Conservation (phyloP, 1,140 invertebrate genomes). For the Leptopilina boulardi region DNA sequence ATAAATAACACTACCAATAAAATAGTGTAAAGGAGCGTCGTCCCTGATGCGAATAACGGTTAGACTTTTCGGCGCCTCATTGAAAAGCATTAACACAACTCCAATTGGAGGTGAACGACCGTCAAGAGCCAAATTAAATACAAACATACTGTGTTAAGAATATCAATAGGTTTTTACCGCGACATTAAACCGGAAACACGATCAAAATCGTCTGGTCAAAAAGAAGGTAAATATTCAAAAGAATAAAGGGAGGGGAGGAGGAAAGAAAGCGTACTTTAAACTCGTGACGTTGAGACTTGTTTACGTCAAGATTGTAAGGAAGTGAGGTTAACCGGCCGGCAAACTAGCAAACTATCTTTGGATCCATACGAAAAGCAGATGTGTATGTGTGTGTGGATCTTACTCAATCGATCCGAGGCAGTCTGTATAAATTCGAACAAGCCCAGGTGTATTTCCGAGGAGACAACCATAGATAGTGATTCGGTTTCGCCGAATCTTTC, state of each 20-base stretch:
- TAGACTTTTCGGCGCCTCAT: conserved; percentile 16
- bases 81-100: conserved; percentile 13
- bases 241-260: too few relatives aligned
- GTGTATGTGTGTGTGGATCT: too few relatives aligned
- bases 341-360: conserved; percentile 59
- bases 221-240: neutral
- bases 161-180: neutral
- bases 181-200: neutral
- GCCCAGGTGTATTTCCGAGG: conserved; percentile 58
- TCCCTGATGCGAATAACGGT: conserved; percentile 15
- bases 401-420: conserved; percentile 57
- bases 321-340: conserved; percentile 50
- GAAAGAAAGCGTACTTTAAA: neutral
- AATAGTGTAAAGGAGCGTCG: neutral
- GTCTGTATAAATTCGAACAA: conserved; percentile 45
- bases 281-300: conserved; percentile 2
- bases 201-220: neutral
- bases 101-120: neutral
- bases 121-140: neutral
- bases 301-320: neutral
- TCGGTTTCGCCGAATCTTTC: conserved; percentile 42
- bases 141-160: neutral
- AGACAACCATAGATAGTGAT: conserved; percentile 48
- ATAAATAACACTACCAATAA: too few relatives aligned
- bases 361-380: conserved; percentile 46